Base-by-base conservation (phyloP, 2,797 vertebrate genomes). In the Odontamblyopus rebecca region DNA sequence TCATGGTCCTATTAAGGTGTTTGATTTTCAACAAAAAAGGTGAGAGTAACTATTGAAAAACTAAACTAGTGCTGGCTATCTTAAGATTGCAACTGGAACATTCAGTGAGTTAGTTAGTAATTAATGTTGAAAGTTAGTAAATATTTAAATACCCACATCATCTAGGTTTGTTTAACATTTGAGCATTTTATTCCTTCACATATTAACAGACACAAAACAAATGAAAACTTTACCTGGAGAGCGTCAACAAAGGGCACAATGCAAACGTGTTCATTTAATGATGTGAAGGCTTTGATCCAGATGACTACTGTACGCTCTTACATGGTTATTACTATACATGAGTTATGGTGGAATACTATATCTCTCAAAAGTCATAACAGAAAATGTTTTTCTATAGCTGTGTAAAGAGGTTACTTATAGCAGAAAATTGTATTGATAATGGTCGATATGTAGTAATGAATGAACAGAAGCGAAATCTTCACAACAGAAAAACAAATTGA, bases 181-280 rank as follows among this genome's bases (percentile, higher is more conserved):
- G 77, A 82, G 15, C 73, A 79, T 88, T 90, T 93, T 92, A 93
- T 94, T 94, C 87, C 83, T 88, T 86, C 87, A 89, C 85, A 19
- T 86, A 88, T 85, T 38, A 85, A 86, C 79, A 85, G 67, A 88
- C 80, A 86, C 77, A 81, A 82, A 89, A 80, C 80, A 70, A 85
- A 82, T 57, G 75, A 91, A 86, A 86, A 85, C 79, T 85, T 79
- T 75, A 69, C 86, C 67, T 84, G 75, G 84, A 71, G 73, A 84
- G 84, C 35, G 82, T 75, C 27, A 79, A 86, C 59, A 67, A 86
- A 87, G 78, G 80, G 82, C 77, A 90, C 82, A 73, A 81, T 81
- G 69, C 74, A 82, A 84, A 78, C 29, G 16, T 60, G 68, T 65
- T 41, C 5, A 68, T 79, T 78, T 67, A 82, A 75, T 78, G 76